phyloP scores from a whole-genome alignment of 2,888 invertebrate species.

The Epiperipatus broadwayi region DNA sequence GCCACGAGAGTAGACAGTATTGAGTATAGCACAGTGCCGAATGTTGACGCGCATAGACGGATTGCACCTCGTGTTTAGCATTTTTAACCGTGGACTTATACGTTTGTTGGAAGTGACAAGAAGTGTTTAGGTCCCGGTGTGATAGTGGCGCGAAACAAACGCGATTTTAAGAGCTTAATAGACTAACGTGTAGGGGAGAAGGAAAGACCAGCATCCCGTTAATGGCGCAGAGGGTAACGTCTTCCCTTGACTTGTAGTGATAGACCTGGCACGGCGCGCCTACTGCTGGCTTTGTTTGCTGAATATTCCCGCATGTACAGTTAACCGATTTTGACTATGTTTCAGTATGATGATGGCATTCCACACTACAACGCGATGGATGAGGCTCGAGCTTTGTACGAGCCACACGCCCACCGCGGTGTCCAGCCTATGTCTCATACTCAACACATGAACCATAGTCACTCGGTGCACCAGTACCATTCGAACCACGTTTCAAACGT shows the following conservation, averaged over 20 bases:
- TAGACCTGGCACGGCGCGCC: not conserved
- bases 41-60: too few species aligned
- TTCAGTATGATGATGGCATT: constrained; percentile 87
- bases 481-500: constrained; percentile 58
- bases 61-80: too few species aligned
- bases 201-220: constrained; percentile 34
- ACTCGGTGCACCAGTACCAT: constrained; percentile 42
- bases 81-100: too few species aligned
- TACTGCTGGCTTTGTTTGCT: not conserved
- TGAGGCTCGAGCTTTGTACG: constrained; percentile 44
- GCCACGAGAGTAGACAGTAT: not conserved
- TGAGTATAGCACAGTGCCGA: constrained; percentile 5
- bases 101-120: too few species aligned
- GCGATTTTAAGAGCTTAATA: too few species aligned
- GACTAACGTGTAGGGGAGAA: too few species aligned
- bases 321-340: constrained; percentile 19
- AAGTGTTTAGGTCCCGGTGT: too few species aligned
- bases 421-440: constrained; percentile 40
- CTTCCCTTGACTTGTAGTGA: not conserved
- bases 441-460: constrained; percentile 49
- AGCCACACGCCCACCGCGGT: constrained; percentile 46
- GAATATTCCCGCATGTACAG: constrained; percentile 10
- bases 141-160: too few species aligned
- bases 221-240: constrained; percentile 68
- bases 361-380: constrained; percentile 60